Evolutionary conservation across 1,140 invertebrate genomes (phyloP).

Genomic region (Triops longicaudatus): DNA sequence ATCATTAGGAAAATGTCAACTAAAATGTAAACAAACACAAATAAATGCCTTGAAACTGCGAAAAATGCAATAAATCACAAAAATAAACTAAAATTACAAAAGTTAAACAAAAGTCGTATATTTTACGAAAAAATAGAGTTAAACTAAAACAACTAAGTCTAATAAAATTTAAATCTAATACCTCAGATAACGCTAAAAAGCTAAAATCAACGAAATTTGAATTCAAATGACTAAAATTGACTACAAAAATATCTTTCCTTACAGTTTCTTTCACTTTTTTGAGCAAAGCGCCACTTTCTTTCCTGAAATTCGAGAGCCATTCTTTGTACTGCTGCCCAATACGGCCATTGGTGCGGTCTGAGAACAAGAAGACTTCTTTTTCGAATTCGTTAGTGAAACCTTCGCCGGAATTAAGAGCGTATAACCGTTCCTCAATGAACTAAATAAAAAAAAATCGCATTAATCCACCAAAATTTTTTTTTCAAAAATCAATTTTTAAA

Average conservation of each 20-base stretch:
- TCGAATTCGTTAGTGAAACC: slow-evolving; percentile 93
- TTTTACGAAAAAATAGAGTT: too few relatives aligned
- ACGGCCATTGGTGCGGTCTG: slow-evolving; percentile 68
- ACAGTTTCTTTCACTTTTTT: slow-evolving; percentile 57
- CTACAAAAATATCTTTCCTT: slow-evolving; percentile 26
- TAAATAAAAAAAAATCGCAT: too few relatives aligned
- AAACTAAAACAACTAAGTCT: slow-evolving; percentile 36
- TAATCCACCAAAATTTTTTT: too few relatives aligned
- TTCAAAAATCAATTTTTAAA: too few relatives aligned
- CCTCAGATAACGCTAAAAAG: too few relatives aligned
- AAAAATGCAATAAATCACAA: too few relatives aligned
- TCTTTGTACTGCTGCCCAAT: slow-evolving; percentile 70
- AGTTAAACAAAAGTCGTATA: too few relatives aligned
- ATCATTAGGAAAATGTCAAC: too few relatives aligned
- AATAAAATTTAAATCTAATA: slow-evolving; percentile 16
- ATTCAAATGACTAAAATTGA: slow-evolving; percentile 28
- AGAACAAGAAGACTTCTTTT: slow-evolving; percentile 73
- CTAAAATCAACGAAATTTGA: slow-evolving; percentile 28
- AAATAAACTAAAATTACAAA: too few relatives aligned
- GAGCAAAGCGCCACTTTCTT: slow-evolving; percentile 58
- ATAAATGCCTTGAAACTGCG: too few relatives aligned
- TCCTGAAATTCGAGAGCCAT: slow-evolving; percentile 54
- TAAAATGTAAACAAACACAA: too few relatives aligned
- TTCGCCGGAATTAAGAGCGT: slow-evolving; percentile 75
- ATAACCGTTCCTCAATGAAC: slow-evolving; percentile 87